phyloP scores from a whole-genome alignment of 2,113 vertebrate genomes.

The Casuarius casuarius region DNA sequence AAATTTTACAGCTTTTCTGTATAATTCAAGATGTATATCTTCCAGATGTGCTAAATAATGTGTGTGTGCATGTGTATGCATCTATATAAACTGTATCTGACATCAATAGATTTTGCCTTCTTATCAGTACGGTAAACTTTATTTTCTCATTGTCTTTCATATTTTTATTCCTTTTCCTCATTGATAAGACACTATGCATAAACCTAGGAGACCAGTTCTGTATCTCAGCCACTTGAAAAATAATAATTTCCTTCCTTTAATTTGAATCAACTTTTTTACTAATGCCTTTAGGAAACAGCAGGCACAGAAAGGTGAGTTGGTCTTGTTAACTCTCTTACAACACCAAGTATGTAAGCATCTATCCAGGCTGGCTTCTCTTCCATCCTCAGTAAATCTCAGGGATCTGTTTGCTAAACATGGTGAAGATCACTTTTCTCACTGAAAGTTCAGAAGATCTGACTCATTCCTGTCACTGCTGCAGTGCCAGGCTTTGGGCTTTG shows the following conservation, averaged over 20 bases:
- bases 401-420: neutral
- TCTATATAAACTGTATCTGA: neutral
- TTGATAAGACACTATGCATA: neutral
- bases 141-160: neutral
- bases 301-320: neutral
- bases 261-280: neutral
- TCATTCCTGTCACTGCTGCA: neutral
- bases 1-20: neutral
- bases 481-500: neutral
- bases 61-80: fast-evolving
- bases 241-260: neutral
- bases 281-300: neutral
- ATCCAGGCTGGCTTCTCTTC: neutral
- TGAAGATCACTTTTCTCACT: neutral
- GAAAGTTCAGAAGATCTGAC: neutral
- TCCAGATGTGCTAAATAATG: neutral
- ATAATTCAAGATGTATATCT: neutral
- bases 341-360: neutral
- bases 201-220: neutral
- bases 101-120: neutral
- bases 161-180: neutral
- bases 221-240: neutral
- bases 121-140: neutral
- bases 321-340: neutral
- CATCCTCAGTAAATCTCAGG: neutral